Percentiles rank a stretch among this genome's conserved stretches.
These are phyloP conservation scores for Nylanderia fulva DNA, from an alignment of 1,140 invertebrate species.

Conservation along the genomic window DNA sequence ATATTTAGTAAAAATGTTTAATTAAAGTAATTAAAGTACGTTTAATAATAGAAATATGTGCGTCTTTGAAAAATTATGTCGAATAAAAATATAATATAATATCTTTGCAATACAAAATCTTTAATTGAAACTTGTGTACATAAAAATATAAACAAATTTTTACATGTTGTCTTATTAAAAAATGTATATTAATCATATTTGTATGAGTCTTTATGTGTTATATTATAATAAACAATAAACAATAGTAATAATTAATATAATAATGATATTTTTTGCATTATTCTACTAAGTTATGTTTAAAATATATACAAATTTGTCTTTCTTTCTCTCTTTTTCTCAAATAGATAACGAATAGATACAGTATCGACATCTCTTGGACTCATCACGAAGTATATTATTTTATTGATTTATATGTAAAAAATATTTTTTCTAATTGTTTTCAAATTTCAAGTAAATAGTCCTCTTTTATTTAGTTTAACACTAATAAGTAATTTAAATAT, in stretches of 20 bases:
- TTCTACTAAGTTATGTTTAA: too few relatives aligned
- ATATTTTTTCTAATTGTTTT: neutral
- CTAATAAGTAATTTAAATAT: neutral
- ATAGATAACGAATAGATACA: neutral
- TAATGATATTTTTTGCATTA: too few relatives aligned
- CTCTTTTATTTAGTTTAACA: neutral
- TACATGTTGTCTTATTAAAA: neutral
- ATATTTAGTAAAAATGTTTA: conserved; percentile 16
- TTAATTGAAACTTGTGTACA: neutral
- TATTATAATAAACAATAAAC: too few relatives aligned
- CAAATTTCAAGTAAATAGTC: neutral
- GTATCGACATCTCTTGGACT: conserved; percentile 23
- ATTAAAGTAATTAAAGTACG: conserved; percentile 43
- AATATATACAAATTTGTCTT: neutral
- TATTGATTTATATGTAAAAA: conserved; percentile 3
- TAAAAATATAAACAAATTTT: neutral
- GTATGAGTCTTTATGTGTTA: neutral
- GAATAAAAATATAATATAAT: conserved; percentile 2
- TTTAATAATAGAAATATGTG: conserved; percentile 13
- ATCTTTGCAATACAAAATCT: neutral
- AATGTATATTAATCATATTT: conserved; percentile 5
- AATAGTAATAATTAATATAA: too few relatives aligned
- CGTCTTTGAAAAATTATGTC: neutral
- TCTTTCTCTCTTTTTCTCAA: neutral
- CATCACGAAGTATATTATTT: neutral